phyloP scores from a whole-genome alignment of 2,888 invertebrate species.

The Ophonus ardosiacus region DNA sequence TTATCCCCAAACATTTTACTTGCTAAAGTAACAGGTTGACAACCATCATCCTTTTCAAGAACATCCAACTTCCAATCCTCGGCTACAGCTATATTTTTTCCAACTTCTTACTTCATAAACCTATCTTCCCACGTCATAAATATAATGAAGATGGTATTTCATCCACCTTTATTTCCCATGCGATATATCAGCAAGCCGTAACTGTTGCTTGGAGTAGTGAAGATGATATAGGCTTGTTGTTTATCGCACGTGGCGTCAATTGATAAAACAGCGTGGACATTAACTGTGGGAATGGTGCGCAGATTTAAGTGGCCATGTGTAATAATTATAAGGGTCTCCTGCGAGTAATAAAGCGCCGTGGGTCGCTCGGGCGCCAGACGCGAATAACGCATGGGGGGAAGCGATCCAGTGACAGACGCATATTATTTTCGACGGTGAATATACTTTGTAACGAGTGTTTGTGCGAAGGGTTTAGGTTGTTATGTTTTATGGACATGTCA shows the following conservation, averaged over 20 bases:
- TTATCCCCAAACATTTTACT: no score
- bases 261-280: constrained; percentile 56
- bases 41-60: no score
- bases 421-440: not conserved
- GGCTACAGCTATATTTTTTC: not conserved
- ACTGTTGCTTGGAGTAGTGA: constrained; percentile 28
- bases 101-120: not conserved
- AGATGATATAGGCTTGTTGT: constrained; percentile 34
- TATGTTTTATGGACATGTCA: no score
- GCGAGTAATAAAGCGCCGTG: constrained; percentile 50
- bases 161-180: constrained; percentile 33
- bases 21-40: no score
- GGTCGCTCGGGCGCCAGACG: not conserved
- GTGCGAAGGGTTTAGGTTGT: not conserved
- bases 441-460: not conserved
- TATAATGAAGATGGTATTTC: constrained; percentile 18
- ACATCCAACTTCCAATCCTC: no score
- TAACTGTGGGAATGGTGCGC: constrained; percentile 23
- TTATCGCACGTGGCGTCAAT: constrained; percentile 50
- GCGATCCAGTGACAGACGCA: not conserved
- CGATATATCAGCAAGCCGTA: constrained; percentile 27
- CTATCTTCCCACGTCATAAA: not conserved
- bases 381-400: not conserved
- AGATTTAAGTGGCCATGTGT: constrained; percentile 62
- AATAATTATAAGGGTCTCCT: constrained; percentile 60